phyloP scores from a whole-genome alignment of 2,888 invertebrate genomes.

The Scaptomyza polygonia region DNA sequence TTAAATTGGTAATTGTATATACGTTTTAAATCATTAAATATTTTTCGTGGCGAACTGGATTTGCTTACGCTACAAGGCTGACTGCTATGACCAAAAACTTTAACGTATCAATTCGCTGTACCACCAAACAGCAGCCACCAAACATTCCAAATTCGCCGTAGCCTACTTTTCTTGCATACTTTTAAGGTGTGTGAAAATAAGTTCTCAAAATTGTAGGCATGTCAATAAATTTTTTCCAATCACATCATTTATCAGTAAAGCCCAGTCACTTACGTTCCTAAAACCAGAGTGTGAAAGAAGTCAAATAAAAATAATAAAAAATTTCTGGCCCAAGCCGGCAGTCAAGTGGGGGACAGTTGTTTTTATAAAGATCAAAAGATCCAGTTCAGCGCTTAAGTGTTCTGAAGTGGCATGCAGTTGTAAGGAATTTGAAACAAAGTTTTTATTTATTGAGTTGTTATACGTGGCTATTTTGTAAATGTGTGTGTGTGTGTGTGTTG shows the following conservation, averaged over 20 bases:
- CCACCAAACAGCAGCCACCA: background rate
- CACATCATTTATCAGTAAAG: background rate
- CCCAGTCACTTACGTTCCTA: background rate
- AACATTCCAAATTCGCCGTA: background rate
- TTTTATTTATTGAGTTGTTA: conserved; percentile 72
- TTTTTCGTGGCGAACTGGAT: too few species aligned
- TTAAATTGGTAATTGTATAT: too few species aligned
- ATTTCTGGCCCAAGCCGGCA: conserved; percentile 47
- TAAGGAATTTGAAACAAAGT: conserved; percentile 44
- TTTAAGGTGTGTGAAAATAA: background rate
- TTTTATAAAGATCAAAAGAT: conserved; percentile 71
- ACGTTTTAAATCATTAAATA: too few species aligned
- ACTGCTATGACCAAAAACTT: background rate
- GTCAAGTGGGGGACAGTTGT: conserved; percentile 75
- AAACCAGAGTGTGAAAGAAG: background rate
- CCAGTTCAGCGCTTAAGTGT: conserved; percentile 75
- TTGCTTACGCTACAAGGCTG: background rate
- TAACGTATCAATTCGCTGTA: background rate
- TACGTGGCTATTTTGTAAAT: conserved; percentile 38
- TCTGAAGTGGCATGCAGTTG: conserved; percentile 51
- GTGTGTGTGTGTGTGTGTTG: conserved; percentile 13
- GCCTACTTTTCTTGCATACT: background rate
- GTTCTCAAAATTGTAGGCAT: background rate
- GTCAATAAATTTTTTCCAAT: background rate
- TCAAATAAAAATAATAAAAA: conserved; percentile 8